These are phyloP conservation scores for Eubucco bourcierii DNA, from an alignment of 2,113 vertebrate species.

Conservation along the genomic window DNA sequence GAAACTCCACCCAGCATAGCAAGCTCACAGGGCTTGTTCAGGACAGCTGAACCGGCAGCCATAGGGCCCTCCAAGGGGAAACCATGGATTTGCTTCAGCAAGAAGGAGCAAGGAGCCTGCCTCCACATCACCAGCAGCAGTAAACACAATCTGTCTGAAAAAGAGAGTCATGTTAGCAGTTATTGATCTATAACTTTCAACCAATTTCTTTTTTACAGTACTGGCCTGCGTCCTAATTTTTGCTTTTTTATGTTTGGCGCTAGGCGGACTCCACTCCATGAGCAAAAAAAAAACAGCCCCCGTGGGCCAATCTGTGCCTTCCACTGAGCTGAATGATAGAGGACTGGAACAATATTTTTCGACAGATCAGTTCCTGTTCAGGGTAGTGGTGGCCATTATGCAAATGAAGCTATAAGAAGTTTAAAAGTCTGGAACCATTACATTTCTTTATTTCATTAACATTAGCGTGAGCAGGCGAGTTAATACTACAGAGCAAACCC, in stretches of 20 bases:
- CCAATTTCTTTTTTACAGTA: conserved; percentile 30
- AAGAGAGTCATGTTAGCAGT: not conserved
- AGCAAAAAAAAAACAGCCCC: conserved; percentile 27
- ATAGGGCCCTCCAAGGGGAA: not conserved
- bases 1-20: rapidly evolving
- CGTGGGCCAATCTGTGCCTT: not conserved
- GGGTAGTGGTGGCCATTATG: conserved; percentile 48
- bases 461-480: not conserved
- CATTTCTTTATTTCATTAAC: conserved; percentile 74
- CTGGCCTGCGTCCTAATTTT: conserved; percentile 18
- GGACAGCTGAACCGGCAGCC: not conserved
- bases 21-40: not conserved
- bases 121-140: not conserved
- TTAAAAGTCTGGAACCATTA: conserved; percentile 73
- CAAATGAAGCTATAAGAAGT: conserved; percentile 64
- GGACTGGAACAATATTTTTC: conserved; percentile 37
- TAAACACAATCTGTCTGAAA: conserved; percentile 27
- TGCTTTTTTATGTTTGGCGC: not conserved
- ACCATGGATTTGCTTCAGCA: rapidly evolving
- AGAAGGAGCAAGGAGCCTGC: not conserved
- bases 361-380: conserved; percentile 56
- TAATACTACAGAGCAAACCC: not conserved
- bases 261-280: conserved; percentile 29
- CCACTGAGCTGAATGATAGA: conserved; percentile 26
- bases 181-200: conserved; percentile 61